Base-by-base conservation (phyloP, 2,797 vertebrate species). In the Chloroceryle amazona region DNA sequence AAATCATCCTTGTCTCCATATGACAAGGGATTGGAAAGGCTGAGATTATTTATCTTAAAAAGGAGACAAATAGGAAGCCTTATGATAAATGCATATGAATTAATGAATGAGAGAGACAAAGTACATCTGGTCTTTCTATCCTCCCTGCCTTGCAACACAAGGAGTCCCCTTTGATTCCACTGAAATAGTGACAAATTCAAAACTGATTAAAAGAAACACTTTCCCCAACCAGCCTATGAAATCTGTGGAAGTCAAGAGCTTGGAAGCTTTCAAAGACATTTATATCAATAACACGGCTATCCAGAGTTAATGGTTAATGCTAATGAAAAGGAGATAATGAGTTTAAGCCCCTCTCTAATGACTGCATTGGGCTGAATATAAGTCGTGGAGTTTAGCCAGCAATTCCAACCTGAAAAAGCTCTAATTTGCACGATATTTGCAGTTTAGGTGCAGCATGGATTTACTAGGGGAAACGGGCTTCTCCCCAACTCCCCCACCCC, bases 291-390 rank as follows among this genome's bases (percentile, higher is more conserved):
- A 92, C 79, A 73, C 2, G 0, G 85, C 81, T 93, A 91, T 87
- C 86, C 91, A 46, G 91, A 93, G 84, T 80, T 96, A 94, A 92
- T 95, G 86, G 86, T 78, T 95, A 95, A 51, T 68, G 75, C 96
- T 92, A 96, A 96, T 93, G 95, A 94, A 95, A 93, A 96, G 94
- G 33, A 94, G 94, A 96, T 83, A 94, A 96, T 54, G 95, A 91
- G 81, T 89, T 96, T 91, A 97, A 91, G 52, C 86, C 89, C 82
- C 63, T 88, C 89, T 96, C 72, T 93, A 89, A 96, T 90, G 94
- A 86, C 94, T 93, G 86, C 86, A 72, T 72, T 72, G 80, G 83
- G 70, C 80, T 95, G 90, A 68, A 94, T 39, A 31, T 31, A 86
- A 89, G 88, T 75, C 8, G 25, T 83, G 72, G 90, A 90, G 83